Conservation (phyloP, 2,888 invertebrate species). For the Caenorhabditis sp. region DNA sequence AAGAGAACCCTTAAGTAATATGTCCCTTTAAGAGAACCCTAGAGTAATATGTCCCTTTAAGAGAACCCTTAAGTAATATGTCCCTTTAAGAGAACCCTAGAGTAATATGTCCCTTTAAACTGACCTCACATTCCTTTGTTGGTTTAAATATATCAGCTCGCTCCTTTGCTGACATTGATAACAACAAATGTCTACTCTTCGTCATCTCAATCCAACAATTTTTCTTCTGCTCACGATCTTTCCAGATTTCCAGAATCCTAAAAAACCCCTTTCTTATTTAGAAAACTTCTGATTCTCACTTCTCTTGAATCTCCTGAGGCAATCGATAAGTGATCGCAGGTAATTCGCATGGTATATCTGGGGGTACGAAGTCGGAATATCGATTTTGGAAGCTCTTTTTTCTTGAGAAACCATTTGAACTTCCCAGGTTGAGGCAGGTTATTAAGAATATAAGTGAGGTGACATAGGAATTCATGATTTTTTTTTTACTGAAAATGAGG, state of each 20-base stretch:
- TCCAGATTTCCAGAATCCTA: neutral
- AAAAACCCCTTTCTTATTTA: neutral
- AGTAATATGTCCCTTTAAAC: no score
- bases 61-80: no score
- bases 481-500: neutral
- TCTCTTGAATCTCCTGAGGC: neutral
- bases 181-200: neutral
- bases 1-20: no score
- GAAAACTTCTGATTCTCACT: neutral
- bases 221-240: neutral
- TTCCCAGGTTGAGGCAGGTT: neutral
- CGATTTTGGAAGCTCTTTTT: neutral
- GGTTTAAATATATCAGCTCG: neutral
- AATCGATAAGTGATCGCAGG: neutral
- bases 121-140: neutral
- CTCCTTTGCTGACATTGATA: neutral
- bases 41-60: no score
- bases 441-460: neutral
- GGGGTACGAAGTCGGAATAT: neutral
- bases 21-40: no score
- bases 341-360: neutral
- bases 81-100: no score
- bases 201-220: neutral
- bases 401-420: neutral
- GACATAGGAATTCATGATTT: neutral